Evolutionary conservation across 2,888 invertebrate genomes (phyloP), one percentile per base, ranked within the genome.

Genomic region (Phyllotreta striolata): DNA sequence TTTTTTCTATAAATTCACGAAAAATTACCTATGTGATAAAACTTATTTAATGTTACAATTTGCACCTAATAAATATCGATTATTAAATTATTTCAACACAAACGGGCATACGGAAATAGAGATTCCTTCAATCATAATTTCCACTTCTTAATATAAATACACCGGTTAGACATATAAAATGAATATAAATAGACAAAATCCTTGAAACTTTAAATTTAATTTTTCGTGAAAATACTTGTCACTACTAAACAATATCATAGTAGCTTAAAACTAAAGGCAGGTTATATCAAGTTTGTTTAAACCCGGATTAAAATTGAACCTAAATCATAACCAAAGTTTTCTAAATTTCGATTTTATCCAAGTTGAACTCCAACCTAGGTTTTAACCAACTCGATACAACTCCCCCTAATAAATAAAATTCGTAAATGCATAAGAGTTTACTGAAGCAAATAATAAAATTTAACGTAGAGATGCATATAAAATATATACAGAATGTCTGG

Each of bases 361-460:
- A 4, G 24, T 24, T 24, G 24, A 24, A 24, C 24, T 24, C 24
- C 4, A 24, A 24, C 24, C 24, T 24, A 24, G 24, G 1, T 24
- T 24, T 24, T 24, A 24, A 24, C 24, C 1, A 24, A 24, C 2
- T 24, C 24, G 2, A 24, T 4, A 24, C 24, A 24, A 24, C 24
- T 24, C 24, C 1, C 24, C 24, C 24, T 24, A 24, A n/a, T n/a
- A n/a, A 38, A 12, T 12, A 38, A 52, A 52, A 49, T 35, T 14
- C 10, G n/a, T 59, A 46, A 59, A 64, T 65, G 59, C 61, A 61
- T 55, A 49, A 62, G 58, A 57, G 67, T 63, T 64, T 66, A 63
- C 68, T 67, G 71, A 52, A 68, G 69, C 71, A 56, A 40, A 63
- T 70, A 67, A 66, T 56, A 64, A 51, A 59, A 54, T 52, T 52